Percentiles rank a stretch among this genome's conserved stretches.
phyloP scores from a whole-genome alignment of 1,140 invertebrate species.

The Ruditapes philippinarum region DNA sequence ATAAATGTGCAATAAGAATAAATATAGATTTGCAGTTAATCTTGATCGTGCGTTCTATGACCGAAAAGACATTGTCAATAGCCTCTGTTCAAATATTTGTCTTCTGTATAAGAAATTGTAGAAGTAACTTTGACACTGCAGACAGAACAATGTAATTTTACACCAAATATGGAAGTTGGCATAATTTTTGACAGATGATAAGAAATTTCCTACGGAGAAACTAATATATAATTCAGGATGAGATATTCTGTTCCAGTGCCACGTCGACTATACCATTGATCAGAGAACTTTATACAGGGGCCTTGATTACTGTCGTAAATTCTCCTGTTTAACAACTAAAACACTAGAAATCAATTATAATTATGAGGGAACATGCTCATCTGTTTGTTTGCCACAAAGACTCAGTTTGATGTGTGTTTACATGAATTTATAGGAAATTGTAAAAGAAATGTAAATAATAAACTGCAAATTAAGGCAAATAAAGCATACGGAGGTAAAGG shows the following conservation, averaged over 20 bases:
- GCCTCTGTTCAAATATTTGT: too few relatives aligned
- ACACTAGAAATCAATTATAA: constrained; percentile 63
- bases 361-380: constrained; percentile 58
- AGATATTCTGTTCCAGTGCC: not conserved
- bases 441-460: constrained; percentile 20
- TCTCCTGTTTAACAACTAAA: constrained; percentile 21
- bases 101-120: too few relatives aligned
- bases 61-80: too few relatives aligned
- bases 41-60: too few relatives aligned
- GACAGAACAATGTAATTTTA: not conserved
- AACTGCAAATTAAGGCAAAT: constrained; percentile 28
- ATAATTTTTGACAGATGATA: constrained; percentile 28
- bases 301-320: constrained; percentile 25
- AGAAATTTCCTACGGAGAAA: not conserved
- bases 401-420: constrained; percentile 48
- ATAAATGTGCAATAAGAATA: too few relatives aligned
- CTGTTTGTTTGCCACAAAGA: constrained; percentile 35
- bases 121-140: too few relatives aligned
- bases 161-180: not conserved
- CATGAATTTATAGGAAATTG: constrained; percentile 54
- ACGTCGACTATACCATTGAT: constrained; percentile 12
- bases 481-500: not conserved
- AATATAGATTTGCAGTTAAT: too few relatives aligned
- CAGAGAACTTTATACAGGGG: not conserved
- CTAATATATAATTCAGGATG: not conserved